phyloP scores from a whole-genome alignment of 2,888 invertebrate species.

The Euspilapteryx auroguttella region DNA sequence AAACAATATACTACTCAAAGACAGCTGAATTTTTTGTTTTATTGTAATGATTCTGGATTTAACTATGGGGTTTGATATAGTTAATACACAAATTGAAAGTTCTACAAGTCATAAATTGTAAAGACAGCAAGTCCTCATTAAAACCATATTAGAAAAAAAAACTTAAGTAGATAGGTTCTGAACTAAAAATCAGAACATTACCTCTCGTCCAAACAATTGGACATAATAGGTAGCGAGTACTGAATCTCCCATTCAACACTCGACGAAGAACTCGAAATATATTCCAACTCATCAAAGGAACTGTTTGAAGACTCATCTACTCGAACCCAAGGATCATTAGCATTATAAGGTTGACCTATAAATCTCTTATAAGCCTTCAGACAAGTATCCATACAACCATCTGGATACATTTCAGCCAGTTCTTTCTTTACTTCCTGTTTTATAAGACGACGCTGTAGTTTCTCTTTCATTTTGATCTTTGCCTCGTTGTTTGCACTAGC shows the following conservation, averaged over 20 bases:
- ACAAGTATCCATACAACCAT: conserved; percentile 26
- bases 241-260: conserved; percentile 44
- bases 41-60: too few relatives aligned
- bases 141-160: too few relatives aligned
- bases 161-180: too few relatives aligned
- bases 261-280: conserved; percentile 19
- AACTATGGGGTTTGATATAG: too few relatives aligned
- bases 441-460: conserved; percentile 15
- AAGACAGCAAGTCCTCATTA: too few relatives aligned
- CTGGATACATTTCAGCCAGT: conserved; percentile 24
- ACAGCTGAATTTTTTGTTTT: conserved; percentile 11
- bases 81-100: too few relatives aligned
- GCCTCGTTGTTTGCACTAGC: conserved; percentile 21
- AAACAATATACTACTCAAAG: conserved; percentile 27
- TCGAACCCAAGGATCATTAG: conserved; percentile 9
- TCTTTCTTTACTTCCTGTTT: conserved; percentile 17
- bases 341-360: conserved; percentile 16
- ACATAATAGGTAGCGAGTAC: conserved; percentile 30
- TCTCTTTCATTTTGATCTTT: conserved; percentile 17
- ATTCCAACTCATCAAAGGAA: conserved; percentile 19
- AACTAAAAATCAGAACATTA: too few relatives aligned
- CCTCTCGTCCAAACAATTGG: too few relatives aligned
- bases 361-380: conserved; percentile 24
- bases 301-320: conserved; percentile 10
- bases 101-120: too few relatives aligned